phyloP scores from a whole-genome alignment of 2,113 vertebrate species.

The Chaenocephalus aceratus region DNA sequence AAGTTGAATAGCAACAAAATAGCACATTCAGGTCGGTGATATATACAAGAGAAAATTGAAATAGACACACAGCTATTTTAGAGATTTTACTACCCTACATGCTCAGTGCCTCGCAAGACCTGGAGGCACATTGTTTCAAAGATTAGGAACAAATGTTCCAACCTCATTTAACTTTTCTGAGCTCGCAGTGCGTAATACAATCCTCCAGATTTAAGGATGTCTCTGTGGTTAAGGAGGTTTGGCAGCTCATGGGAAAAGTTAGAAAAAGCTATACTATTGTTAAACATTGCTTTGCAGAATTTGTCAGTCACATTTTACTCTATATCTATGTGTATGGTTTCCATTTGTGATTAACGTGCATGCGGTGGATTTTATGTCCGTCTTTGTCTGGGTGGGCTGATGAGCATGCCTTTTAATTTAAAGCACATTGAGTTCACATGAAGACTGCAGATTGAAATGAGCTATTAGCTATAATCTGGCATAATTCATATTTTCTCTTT shows the following conservation, averaged over 20 bases:
- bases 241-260: neutral
- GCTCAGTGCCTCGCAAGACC: neutral
- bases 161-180: neutral
- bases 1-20: neutral
- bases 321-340: neutral
- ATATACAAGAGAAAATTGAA: neutral
- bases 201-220: neutral
- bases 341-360: neutral
- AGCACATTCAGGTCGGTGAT: neutral
- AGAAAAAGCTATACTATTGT: neutral
- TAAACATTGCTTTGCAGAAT: neutral
- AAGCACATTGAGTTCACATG: neutral
- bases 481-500: no score
- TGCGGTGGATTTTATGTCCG: no score
- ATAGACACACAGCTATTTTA: neutral
- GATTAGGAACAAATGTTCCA: constrained; percentile 6
- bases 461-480: no score
- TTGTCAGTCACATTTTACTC: no score
- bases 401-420: neutral
- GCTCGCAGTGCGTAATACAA: neutral
- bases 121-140: neutral
- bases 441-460: no score
- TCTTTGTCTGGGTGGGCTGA: no score
- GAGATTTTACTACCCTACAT: neutral
- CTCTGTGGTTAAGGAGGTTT: neutral